Base-by-base conservation (phyloP, 2,797 vertebrate genomes). In the Enoplosus armatus region DNA sequence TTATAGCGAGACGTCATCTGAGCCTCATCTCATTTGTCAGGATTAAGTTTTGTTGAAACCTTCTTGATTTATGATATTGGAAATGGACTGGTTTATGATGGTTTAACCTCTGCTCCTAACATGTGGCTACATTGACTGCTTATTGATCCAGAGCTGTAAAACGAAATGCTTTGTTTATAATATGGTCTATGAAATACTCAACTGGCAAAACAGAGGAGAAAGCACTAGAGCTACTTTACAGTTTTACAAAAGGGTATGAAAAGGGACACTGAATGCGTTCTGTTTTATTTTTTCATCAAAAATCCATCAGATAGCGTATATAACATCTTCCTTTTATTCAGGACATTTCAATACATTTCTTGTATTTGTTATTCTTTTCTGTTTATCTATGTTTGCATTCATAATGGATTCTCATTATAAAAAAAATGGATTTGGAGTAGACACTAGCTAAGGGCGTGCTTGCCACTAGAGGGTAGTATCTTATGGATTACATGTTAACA, bases 401-500 rank as follows among this genome's bases (percentile, higher is more conserved):
- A 69, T 56, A 45, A 66, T 75, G 9, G 41, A 61, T 71, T 55
- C 22, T 72, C 54, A 65, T 24, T 8, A 4, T 76, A 48, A 77
- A 56, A n/a, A 47, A 56, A 39, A 61, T 73, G 14, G 2, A 64
- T 41, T 68, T 75, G 2, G 35, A 72, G 22, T 24, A 74, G 50
- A 74, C 20, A 35, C 26, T 47, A 84, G 55, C 22, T 77, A 51
- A 81, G 54, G 68, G 55, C 73, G 60, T 45, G 48, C 51, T 84
- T 79, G 70, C 95, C 95, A 95, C 95, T 93, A 95, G 94, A 94
- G 95, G 94, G 94, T 92, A 91, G 89, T 91, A 87, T 89, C 60
- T 85, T 93, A 93, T 93, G 91, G 77, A 89, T 76, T 79, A 77
- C 66, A 74, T 76, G 63, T 53, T 62, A 84, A 72, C 56, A 60